Evolutionary conservation across 35 echinoderm and acorn worm species (phyloP).

Genomic region (Patiria miniata): DNA sequence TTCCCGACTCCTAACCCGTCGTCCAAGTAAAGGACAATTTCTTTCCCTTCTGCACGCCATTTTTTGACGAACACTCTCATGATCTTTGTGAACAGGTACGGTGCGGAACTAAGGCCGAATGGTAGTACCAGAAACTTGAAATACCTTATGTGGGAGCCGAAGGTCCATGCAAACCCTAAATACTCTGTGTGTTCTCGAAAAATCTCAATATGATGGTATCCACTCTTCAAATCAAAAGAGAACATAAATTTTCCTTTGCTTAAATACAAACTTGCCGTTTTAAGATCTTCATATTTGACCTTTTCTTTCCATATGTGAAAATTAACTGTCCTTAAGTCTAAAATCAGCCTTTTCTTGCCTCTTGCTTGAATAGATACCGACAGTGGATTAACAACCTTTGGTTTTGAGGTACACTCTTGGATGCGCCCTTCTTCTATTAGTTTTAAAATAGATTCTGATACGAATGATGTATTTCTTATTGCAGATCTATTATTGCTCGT

Average conservation of each 20-base stretch:
- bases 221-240: conserved; percentile 35
- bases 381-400: neutral
- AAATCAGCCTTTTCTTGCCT: conserved; percentile 36
- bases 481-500: neutral
- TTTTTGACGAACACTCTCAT: conserved; percentile 26
- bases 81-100: conserved; percentile 35
- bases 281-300: conserved; percentile 28
- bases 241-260: conserved; percentile 4
- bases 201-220: conserved; percentile 51
- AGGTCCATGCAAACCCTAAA: conserved; percentile 39
- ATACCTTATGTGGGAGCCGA: neutral
- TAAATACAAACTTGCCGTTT: neutral
- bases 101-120: conserved; percentile 23
- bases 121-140: conserved; percentile 8
- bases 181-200: neutral
- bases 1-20: neutral
- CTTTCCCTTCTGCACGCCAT: conserved; percentile 15
- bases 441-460: neutral
- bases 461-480: neutral
- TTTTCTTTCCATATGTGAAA: neutral
- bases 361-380: conserved; percentile 21
- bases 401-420: neutral
- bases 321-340: conserved; percentile 30
- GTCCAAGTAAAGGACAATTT: neutral
- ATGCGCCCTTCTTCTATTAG: neutral